Base-by-base conservation (phyloP, 2,888 invertebrate species). In the Chloroclystis v-ata region DNA sequence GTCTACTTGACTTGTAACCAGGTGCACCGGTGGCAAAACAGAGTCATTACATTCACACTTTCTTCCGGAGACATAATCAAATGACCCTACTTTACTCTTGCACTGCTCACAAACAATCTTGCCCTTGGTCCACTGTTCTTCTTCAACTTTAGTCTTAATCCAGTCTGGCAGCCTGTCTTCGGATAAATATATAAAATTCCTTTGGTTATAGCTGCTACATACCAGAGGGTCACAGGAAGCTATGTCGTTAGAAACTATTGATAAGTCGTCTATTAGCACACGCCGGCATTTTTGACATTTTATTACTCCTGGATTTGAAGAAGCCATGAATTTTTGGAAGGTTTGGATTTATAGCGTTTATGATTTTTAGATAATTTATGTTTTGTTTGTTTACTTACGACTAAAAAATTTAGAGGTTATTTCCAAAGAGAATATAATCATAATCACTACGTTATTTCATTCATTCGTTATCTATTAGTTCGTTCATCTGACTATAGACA, bases 1-100 rank as follows among this genome's bases (percentile, higher is more conserved):
- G 57, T 92, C 92, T 26, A 92, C 82, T 88, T 92, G 92, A 70
- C 91, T 92, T 55, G 86, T 85, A 33, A 91, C 87, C 49, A 92
- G 75, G 74, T 91, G 90, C 35, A 92, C 87, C 13, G 91, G 75
- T 9, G 92, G 92, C 56, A 91, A 67, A 47, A 90, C 73, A 47
- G 79, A 73, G 29, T 75, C 64, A 16, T 80, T 75, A 74, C 92
- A 92, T n/a, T 77, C 73, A 72, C 92, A 92, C 72, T 91, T 91
- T 60, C 84, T 77, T 16, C 92, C 91, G 1, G 91, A 89, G 16
- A 92, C 76, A 75, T 90, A 93, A 74, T 93, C 91, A 70, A 92
- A 93, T 4, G 90, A 89, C 6, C 93, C 93, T 24, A 93, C 80
- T 75, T 91, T 86, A 28, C 82, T 82, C 32, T 88, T 78, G 72